Conservation (phyloP, 1,140 invertebrate species). For the Brachionus paranguensis region DNA sequence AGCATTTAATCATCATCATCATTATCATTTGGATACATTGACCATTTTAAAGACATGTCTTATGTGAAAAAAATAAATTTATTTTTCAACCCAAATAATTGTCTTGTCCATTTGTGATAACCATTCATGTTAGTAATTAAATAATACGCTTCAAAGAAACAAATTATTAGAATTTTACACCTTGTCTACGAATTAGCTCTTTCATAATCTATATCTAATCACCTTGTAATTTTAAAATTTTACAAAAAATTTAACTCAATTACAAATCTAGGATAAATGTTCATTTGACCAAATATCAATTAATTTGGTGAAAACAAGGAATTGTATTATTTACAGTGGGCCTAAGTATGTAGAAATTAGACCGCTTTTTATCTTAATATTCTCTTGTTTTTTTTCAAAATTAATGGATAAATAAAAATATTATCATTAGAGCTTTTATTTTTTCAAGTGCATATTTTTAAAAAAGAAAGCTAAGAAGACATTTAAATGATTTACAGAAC, state of each 20-base stretch:
- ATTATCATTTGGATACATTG: slow-evolving; percentile 5
- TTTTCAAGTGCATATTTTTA: too few relatives aligned
- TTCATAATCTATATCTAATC: not conserved
- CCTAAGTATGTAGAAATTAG: too few relatives aligned
- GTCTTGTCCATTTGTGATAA: not conserved
- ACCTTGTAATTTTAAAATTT: not conserved
- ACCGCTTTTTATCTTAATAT: too few relatives aligned
- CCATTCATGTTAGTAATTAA: not conserved
- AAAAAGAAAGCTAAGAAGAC: too few relatives aligned
- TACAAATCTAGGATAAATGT: not conserved
- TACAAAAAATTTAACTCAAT: not conserved
- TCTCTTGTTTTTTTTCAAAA: too few relatives aligned
- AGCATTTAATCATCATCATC: slow-evolving; percentile 32
- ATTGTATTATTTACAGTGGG: too few relatives aligned
- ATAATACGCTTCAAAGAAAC: slow-evolving; percentile 1
- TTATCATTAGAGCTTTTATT: too few relatives aligned
- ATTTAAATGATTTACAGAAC: too few relatives aligned
- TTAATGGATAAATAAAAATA: too few relatives aligned
- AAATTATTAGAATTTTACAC: not conserved
- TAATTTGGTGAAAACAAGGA: not conserved
- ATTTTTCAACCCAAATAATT: not conserved
- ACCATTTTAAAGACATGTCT: not conserved
- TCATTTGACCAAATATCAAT: not conserved
- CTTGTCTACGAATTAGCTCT: not conserved
- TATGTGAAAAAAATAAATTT: not conserved